These are phyloP conservation scores for Petrolisthes cinctipes DNA, from an alignment of 2,888 invertebrate genomes.

Conservation along the genomic window DNA sequence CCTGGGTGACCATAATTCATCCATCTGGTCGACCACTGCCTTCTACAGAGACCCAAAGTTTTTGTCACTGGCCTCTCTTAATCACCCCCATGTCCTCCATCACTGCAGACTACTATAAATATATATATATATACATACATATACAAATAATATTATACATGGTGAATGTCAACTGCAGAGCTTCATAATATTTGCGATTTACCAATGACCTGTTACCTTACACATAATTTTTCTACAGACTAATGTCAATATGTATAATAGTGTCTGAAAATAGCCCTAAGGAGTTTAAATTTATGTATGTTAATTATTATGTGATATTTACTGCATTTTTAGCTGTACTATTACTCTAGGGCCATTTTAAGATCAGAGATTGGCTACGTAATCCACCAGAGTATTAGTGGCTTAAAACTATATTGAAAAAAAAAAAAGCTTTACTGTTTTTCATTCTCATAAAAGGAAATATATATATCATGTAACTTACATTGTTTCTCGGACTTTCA, in stretches of 20 bases:
- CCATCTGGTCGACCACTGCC: slow-evolving; percentile 5
- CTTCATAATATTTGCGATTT: slow-evolving; percentile 58
- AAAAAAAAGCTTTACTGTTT: slow-evolving; percentile 61
- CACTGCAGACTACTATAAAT: slow-evolving; percentile 43
- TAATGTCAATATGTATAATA: slow-evolving; percentile 32
- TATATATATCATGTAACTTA: slow-evolving; percentile 56
- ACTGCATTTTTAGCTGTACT: slow-evolving; percentile 46
- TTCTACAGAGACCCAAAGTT: not conserved
- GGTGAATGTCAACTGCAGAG: slow-evolving; percentile 53
- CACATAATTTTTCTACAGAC: slow-evolving; percentile 53
- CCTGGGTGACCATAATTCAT: too few relatives aligned
- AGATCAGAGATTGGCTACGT: slow-evolving; percentile 48
- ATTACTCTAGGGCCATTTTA: slow-evolving; percentile 57
- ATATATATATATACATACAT: not conserved
- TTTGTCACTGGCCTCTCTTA: not conserved
- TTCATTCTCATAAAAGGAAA: slow-evolving; percentile 56
- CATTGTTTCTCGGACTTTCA: slow-evolving; percentile 46
- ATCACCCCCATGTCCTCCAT: slow-evolving; percentile 32
- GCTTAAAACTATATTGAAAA: slow-evolving; percentile 55
- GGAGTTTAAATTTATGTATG: slow-evolving; percentile 31
- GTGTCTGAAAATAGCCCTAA: slow-evolving; percentile 45
- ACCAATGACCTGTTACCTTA: slow-evolving; percentile 44
- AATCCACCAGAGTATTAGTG: slow-evolving; percentile 54
- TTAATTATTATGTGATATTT: slow-evolving; percentile 29
- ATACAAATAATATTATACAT: slow-evolving; percentile 15